These are phyloP conservation scores for Disparrhopalites patrizii DNA, from an alignment of 2,888 invertebrate species.

Conservation along the genomic window DNA sequence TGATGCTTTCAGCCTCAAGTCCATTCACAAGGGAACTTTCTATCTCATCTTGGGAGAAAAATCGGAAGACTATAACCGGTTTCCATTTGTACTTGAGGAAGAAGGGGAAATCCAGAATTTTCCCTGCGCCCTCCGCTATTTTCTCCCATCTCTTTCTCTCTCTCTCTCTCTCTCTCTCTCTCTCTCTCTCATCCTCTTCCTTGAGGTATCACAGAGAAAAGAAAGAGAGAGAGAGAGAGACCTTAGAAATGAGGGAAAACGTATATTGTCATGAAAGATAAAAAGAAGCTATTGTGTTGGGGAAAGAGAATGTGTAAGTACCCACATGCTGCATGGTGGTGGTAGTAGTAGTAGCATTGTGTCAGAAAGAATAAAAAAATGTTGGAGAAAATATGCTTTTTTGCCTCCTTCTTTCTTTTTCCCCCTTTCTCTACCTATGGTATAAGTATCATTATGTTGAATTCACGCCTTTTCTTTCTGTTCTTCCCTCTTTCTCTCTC, in stretches of 20 bases:
- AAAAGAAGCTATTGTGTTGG: background rate
- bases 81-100: background rate
- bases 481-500: slow-evolving; percentile 3
- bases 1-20: background rate
- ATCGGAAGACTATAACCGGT: too few relatives aligned
- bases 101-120: background rate
- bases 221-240: background rate
- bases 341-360: too few relatives aligned
- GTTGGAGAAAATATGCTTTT: background rate
- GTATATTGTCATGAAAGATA: background rate
- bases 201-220: background rate
- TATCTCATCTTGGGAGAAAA: background rate
- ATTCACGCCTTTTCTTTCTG: slow-evolving; percentile 28
- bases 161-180: background rate
- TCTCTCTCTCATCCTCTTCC: too few relatives aligned
- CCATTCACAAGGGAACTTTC: background rate
- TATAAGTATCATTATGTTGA: slow-evolving; percentile 16
- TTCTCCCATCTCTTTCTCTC: background rate
- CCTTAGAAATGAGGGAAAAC: background rate
- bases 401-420: background rate
- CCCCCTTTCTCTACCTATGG: background rate
- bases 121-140: slow-evolving; percentile 1
- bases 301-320: too few relatives aligned
- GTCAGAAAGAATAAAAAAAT: background rate
- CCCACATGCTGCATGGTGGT: too few relatives aligned